Conservation (phyloP, 1,140 invertebrate species). For the Contarinia nasturtii region DNA sequence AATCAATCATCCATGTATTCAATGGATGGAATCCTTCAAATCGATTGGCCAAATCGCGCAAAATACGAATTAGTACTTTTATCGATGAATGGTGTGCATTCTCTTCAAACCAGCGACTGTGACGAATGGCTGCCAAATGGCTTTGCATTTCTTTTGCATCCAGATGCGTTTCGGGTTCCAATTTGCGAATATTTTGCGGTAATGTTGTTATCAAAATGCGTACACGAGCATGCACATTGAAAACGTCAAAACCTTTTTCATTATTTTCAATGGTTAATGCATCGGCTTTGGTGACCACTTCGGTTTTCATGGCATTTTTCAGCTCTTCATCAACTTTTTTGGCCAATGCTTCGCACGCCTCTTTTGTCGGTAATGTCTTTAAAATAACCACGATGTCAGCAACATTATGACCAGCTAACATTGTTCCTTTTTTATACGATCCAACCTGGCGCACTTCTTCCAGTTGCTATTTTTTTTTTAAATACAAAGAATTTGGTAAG, state of each 20-base stretch:
- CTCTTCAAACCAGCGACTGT: constrained; percentile 96
- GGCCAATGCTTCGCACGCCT: constrained; percentile 78
- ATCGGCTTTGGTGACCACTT: constrained; percentile 35
- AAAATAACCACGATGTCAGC: constrained; percentile 95
- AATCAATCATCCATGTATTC: constrained; percentile 91
- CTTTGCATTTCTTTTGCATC: constrained; percentile 70
- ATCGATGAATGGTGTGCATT: constrained; percentile 95
- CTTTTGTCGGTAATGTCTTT: constrained; percentile 92
- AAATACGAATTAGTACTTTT: constrained; percentile 74
- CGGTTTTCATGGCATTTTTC: constrained; percentile 41
- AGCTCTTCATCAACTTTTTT: constrained; percentile 76
- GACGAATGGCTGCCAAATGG: constrained; percentile 82
- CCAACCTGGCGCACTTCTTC: constrained; percentile 92
- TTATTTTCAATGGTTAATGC: constrained; percentile 40
- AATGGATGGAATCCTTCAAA: constrained; percentile 81
- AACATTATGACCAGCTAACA: constrained; percentile 85
- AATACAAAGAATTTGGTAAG: not conserved
- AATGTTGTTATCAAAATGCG: constrained; percentile 81
- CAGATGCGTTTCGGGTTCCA: constrained; percentile 81
- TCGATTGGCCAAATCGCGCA: constrained; percentile 73
- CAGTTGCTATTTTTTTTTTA: constrained; percentile 49
- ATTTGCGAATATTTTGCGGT: constrained; percentile 78
- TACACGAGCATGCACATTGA: constrained; percentile 62
- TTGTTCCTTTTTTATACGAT: constrained; percentile 95
- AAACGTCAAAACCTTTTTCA: constrained; percentile 68